Conservation (phyloP, 30 jellyfish, hydroid and myxozoan genomes). For the Chrysaora quinquecirrha region DNA sequence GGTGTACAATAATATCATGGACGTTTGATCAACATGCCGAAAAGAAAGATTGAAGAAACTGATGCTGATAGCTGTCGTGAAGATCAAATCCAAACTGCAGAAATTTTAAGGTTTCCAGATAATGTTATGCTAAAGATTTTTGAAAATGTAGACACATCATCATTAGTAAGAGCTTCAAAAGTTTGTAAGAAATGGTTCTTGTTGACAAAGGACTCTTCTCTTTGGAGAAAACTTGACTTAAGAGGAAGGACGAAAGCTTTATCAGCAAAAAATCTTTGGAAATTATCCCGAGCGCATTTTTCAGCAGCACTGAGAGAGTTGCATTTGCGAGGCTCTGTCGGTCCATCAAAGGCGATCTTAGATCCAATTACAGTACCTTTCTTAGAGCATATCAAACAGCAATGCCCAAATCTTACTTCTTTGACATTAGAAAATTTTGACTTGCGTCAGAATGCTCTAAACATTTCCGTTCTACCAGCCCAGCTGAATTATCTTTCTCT, state of each 20-base stretch:
- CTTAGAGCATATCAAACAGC: conserved; percentile 54
- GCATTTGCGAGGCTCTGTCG: conserved; percentile 79
- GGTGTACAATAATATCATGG: too few species aligned
- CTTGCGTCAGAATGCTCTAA: conserved; percentile 54
- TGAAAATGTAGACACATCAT: conserved; percentile 64
- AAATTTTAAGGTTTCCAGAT: conserved; percentile 73
- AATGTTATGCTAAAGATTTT: conserved; percentile 69
- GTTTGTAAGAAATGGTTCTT: conserved; percentile 79
- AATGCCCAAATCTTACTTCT: conserved; percentile 76
- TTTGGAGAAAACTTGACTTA: conserved; percentile 65
- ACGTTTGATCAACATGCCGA: too few species aligned
- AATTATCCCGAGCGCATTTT: conserved; percentile 62
- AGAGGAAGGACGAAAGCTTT: conserved; percentile 68
- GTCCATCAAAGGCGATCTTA: conserved; percentile 52
- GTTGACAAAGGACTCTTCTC: conserved; percentile 55
- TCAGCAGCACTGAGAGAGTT: conserved; percentile 47
- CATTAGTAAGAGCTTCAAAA: conserved; percentile 61
- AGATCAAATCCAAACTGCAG: conserved; percentile 40
- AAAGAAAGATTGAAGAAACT: conserved; percentile 36
- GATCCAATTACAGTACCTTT: conserved; percentile 75
- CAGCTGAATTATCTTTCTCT: conserved; percentile 69
- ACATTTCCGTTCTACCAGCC: conserved; percentile 60
- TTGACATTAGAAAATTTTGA: conserved; percentile 80
- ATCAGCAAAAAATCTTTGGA: conserved; percentile 74
- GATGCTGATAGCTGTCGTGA: conserved; percentile 27